Conservation (phyloP, 2,113 vertebrate genomes). For the Notiomystis cincta region DNA sequence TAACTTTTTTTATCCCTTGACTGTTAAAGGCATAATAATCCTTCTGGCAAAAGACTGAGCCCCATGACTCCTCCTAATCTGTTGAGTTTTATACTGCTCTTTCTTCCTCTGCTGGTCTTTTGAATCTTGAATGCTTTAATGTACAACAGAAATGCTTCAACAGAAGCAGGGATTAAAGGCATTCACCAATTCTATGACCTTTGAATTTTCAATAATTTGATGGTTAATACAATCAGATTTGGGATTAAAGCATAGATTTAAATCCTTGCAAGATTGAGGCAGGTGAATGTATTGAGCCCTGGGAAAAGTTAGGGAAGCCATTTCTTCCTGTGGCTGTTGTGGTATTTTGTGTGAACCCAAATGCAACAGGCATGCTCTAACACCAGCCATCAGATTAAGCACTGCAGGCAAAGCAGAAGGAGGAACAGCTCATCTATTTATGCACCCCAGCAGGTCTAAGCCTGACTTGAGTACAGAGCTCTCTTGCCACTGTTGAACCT, state of each 20-base stretch:
- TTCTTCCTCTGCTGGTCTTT: not conserved
- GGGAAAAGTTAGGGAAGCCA: not conserved
- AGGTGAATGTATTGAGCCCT: not conserved
- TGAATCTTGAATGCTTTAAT: not conserved
- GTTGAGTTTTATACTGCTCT: not conserved
- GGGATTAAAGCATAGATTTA: not conserved
- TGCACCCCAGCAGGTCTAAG: not conserved
- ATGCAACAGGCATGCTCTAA: not conserved
- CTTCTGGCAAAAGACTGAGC: constrained; percentile 19
- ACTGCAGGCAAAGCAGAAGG: not conserved
- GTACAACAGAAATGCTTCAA: not conserved
- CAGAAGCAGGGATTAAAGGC: not conserved
- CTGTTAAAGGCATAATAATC: constrained; percentile 5
- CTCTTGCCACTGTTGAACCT: not conserved
- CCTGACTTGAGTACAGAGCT: not conserved
- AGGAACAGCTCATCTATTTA: not conserved
- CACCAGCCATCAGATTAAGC: not conserved
- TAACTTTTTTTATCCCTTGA: constrained; percentile 6
- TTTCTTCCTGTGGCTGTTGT: not conserved
- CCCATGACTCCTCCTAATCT: constrained; percentile 29
- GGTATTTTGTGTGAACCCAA: not conserved
- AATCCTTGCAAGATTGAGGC: not conserved
- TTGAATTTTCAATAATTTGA: not conserved
- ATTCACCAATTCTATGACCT: not conserved
- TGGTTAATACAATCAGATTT: not conserved